Evolutionary conservation across 2,113 vertebrate genomes (phyloP).

Genomic region (Carlito syrichta): DNA sequence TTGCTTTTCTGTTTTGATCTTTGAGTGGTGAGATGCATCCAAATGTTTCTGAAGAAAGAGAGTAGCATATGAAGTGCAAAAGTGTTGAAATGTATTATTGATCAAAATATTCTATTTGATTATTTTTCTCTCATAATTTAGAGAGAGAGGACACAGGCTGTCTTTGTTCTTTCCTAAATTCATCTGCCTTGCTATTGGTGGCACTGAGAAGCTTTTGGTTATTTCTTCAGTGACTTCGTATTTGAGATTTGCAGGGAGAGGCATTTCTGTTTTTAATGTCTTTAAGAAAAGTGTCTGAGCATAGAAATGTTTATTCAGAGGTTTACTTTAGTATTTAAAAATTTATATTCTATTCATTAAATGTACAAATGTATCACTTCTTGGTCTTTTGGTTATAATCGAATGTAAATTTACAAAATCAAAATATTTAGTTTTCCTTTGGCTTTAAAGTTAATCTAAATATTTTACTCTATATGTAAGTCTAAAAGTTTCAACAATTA

Average conservation of each 20-base stretch:
- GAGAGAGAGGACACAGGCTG: background rate
- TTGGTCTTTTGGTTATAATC: background rate
- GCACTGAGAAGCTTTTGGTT: background rate
- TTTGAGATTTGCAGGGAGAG: background rate
- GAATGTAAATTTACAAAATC: background rate
- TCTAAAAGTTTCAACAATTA: background rate
- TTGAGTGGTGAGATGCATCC: slow-evolving; percentile 35
- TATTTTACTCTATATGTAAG: background rate
- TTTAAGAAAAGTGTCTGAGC: background rate
- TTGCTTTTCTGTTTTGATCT: slow-evolving; percentile 62
- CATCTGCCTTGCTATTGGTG: background rate
- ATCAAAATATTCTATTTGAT: background rate
- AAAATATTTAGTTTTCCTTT: background rate
- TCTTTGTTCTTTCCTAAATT: background rate
- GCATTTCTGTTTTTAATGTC: background rate
- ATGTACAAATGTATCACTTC: background rate
- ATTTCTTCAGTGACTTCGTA: background rate
- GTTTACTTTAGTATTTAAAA: background rate
- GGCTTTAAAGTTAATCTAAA: background rate
- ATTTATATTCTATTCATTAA: background rate
- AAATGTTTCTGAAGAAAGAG: slow-evolving; percentile 8
- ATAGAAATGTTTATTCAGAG: background rate
- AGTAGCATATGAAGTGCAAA: background rate
- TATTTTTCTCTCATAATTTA: background rate
- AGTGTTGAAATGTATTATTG: background rate